These are phyloP conservation scores for Eristalis pertinax DNA, from an alignment of 2,888 invertebrate species.

Conservation along the genomic window DNA sequence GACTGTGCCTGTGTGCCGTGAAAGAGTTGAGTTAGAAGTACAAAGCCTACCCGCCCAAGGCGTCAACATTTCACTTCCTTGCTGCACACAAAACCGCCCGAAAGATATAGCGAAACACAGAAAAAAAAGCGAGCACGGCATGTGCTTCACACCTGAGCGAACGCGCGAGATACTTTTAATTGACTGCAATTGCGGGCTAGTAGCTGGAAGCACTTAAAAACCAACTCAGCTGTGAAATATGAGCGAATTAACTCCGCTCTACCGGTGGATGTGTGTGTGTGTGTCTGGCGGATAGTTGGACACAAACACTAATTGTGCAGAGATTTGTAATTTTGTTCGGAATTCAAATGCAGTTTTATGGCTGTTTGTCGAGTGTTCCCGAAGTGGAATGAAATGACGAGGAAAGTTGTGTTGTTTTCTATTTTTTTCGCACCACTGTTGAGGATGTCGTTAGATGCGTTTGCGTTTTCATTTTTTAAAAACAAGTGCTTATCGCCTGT, in stretches of 20 bases:
- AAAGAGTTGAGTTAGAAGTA: neutral
- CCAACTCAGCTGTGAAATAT: constrained; percentile 70
- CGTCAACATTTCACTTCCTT: constrained; percentile 55
- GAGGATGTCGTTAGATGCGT: no score
- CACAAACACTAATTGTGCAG: constrained; percentile 27
- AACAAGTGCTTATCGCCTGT: no score
- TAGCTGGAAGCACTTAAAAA: constrained; percentile 62
- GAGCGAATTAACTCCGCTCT: constrained; percentile 44
- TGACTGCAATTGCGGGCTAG: constrained; percentile 49
- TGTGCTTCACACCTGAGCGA: constrained; percentile 63
- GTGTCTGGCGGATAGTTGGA: neutral
- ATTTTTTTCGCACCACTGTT: no score
- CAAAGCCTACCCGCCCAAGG: neutral
- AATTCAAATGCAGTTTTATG: neutral
- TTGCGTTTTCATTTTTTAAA: no score
- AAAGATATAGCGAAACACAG: neutral
- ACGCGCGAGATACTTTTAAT: constrained; percentile 55
- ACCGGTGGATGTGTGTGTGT: constrained; percentile 21
- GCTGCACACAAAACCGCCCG: neutral
- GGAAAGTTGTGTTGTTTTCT: no score
- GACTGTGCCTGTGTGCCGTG: neutral
- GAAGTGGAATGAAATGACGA: neutral
- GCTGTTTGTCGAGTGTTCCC: neutral
- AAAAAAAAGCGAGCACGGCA: neutral
- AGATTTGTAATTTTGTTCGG: constrained; percentile 2